phyloP scores from a whole-genome alignment of 1,140 invertebrate genomes.

The Wiebesia pumilae region DNA sequence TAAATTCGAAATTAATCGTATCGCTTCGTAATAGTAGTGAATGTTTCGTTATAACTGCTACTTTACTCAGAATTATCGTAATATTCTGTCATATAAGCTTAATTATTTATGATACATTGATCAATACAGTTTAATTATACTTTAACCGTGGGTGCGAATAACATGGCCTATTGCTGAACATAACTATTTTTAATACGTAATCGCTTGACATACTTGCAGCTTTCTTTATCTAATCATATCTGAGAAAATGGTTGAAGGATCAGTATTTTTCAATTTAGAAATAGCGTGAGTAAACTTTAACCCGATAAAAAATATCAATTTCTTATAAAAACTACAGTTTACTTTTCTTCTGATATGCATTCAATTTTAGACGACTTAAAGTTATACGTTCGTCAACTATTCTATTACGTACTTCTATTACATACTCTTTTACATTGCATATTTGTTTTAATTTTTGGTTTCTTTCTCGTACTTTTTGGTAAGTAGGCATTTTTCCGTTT shows the following conservation, averaged over 20 bases:
- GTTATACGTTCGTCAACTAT: too few relatives aligned
- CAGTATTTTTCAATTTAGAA: background rate
- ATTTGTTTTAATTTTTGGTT: too few relatives aligned
- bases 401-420: too few relatives aligned
- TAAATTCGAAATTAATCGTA: slow-evolving; percentile 28
- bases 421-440: too few relatives aligned
- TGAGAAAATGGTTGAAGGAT: background rate
- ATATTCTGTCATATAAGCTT: background rate
- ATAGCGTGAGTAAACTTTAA: background rate
- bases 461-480: too few relatives aligned
- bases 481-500: too few relatives aligned
- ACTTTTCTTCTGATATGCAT: too few relatives aligned
- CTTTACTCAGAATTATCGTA: slow-evolving; percentile 10
- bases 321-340: background rate
- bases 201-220: background rate
- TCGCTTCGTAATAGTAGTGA: slow-evolving; percentile 1
- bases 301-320: background rate
- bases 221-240: background rate
- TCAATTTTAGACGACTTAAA: too few relatives aligned
- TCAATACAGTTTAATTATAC: background rate
- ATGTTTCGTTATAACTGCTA: slow-evolving; percentile 3
- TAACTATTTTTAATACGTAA: background rate
- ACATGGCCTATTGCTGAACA: background rate
- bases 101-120: slow-evolving; percentile 26
- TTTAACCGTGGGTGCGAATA: background rate